Evolutionary conservation across 2,113 vertebrate genomes (phyloP).

Genomic region (Otolemur garnettii): DNA sequence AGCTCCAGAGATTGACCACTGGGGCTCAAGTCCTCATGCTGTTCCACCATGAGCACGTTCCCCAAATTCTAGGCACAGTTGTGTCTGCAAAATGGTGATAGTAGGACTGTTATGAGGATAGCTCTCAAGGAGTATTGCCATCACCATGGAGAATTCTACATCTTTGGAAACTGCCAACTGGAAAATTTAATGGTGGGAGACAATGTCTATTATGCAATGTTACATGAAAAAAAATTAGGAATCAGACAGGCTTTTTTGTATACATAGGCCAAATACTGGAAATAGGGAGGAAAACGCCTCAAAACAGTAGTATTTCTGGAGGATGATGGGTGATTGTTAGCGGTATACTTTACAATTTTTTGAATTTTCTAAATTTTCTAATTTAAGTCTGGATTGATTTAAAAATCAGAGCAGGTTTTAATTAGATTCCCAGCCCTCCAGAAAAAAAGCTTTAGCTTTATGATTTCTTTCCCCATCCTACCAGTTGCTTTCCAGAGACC

Average conservation of each 20-base stretch:
- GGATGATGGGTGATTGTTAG: background rate
- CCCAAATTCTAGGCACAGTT: background rate
- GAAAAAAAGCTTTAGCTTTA: background rate
- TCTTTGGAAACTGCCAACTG: background rate
- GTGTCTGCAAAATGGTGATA: background rate
- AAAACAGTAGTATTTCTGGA: background rate
- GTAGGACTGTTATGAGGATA: background rate
- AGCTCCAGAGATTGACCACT: background rate
- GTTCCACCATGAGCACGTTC: rapidly evolving
- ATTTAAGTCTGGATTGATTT: background rate
- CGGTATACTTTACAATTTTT: background rate
- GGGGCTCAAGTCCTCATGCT: too few species aligned
- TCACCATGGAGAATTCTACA: background rate
- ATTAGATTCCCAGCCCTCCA: background rate
- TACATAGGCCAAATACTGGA: background rate
- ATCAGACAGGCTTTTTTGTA: background rate
- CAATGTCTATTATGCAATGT: background rate
- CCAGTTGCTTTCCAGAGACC: background rate
- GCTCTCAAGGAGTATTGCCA: background rate
- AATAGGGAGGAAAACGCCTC: background rate
- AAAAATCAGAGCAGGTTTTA: background rate
- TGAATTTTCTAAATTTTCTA: background rate
- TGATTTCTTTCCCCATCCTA: background rate
- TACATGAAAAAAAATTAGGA: conserved; percentile 29
- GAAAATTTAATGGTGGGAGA: background rate